Base-by-base conservation (phyloP, 2,797 vertebrate genomes). In the Bradypodion pumilum region DNA sequence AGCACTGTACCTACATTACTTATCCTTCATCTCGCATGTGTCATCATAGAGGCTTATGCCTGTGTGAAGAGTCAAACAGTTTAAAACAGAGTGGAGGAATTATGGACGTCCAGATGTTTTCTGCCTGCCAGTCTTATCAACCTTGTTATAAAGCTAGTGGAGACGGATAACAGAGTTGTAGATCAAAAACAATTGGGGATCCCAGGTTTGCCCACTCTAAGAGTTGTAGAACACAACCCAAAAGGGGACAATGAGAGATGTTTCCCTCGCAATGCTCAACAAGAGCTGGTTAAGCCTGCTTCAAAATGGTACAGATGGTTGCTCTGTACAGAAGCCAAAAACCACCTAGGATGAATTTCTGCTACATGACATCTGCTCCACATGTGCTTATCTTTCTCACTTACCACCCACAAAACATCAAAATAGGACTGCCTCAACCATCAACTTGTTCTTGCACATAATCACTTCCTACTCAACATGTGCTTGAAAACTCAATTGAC, bases 331-430 rank as follows among this genome's bases (percentile, higher is more conserved):
- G 42, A 76, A 56, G 74, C 32, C 79, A 42, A 40, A 52, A 81
- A 74, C 65, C 80, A 76, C 44, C 25, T 81, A 79, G 65, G 79
- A 81, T 70, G 78, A 27, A 40, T 37, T 69, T 81, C 32, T 44
- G 78, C 42, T 63, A 42, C 15, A 42, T 56, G 77, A 76, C 78
- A 84, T 78, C 81, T 72, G 81, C 42, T 27, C 72, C 81, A 83
- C 77, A 63, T 76, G 81, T 87, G 72, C 65, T 84, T 81, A 63
- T 75, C 68, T 68, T 46, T 44, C 73, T 80, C 65, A 60, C 52
- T 60, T 69, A 46, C 63, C 40, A 72, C 84, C 79, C 84, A 72
- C 81, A 74, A 74, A 74, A 83, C 72, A 76, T 80, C 56, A 72
- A 56, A 87, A 83, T 75, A 76, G 77, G 83, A 62, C 44, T 62